Percentiles rank a stretch among this genome's conserved stretches.
Evolutionary conservation across 2,113 vertebrate species (phyloP).

Genomic region (Donacobius atricapilla): DNA sequence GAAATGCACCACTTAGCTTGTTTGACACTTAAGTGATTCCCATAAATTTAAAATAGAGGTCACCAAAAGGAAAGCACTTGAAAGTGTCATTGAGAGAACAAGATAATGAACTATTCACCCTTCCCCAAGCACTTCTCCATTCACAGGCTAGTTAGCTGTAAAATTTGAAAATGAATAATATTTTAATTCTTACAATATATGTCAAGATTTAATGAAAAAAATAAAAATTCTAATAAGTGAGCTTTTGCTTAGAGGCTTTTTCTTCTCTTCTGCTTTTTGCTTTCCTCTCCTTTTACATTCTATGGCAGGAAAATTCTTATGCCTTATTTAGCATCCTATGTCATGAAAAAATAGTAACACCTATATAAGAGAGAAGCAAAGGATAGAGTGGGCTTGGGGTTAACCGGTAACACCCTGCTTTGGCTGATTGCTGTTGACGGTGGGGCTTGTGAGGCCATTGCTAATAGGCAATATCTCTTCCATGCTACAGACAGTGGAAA

Average conservation of each 20-base stretch:
- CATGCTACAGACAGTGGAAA: neutral
- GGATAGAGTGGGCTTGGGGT: neutral
- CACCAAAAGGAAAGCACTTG: constrained; percentile 60
- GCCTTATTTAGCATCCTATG: neutral
- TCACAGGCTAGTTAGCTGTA: constrained; percentile 37
- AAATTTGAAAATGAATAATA: constrained; percentile 42
- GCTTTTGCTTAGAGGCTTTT: neutral
- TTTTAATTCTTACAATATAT: constrained; percentile 47
- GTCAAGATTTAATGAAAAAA: constrained; percentile 36
- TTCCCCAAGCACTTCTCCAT: constrained; percentile 54
- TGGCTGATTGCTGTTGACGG: neutral
- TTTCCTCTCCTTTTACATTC: neutral
- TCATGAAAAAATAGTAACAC: neutral
- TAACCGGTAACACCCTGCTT: neutral
- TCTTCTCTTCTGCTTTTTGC: constrained; percentile 1
- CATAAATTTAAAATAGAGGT: constrained; percentile 75
- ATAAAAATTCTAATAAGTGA: constrained; percentile 8
- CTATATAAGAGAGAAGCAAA: neutral
- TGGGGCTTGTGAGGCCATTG: neutral
- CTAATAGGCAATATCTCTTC: neutral
- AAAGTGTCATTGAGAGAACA: constrained; percentile 63
- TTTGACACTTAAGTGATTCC: constrained; percentile 73
- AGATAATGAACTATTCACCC: constrained; percentile 51
- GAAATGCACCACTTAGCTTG: constrained; percentile 76
- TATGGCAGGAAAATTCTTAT: neutral